These are phyloP conservation scores for Furcula furcula DNA, from an alignment of 2,888 invertebrate species.

Conservation along the genomic window DNA sequence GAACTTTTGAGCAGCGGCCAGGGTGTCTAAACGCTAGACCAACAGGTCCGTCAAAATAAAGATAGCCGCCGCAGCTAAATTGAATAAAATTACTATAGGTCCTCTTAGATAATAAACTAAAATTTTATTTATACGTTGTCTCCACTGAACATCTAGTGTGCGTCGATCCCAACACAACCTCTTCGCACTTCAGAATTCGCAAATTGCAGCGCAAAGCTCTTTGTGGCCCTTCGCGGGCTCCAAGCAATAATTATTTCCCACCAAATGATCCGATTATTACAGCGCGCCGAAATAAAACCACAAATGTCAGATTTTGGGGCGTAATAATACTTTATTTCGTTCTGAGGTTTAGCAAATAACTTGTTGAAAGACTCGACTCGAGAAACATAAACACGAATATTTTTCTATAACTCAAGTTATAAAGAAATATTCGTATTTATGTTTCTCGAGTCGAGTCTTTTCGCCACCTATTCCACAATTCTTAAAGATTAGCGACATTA, in stretches of 20 bases:
- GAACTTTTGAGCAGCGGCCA: too few relatives aligned
- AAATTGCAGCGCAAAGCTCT: conserved; percentile 36
- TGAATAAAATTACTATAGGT: background rate
- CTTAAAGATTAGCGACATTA: too few relatives aligned
- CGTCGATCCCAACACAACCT: conserved; percentile 22
- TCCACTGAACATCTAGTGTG: background rate
- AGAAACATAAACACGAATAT: too few relatives aligned
- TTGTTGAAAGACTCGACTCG: too few relatives aligned
- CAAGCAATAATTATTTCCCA: conserved; percentile 31
- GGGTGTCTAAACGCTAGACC: too few relatives aligned
- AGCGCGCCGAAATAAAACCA: conserved; percentile 3
- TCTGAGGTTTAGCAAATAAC: too few relatives aligned
- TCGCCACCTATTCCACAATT: too few relatives aligned
- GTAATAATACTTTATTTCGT: background rate
- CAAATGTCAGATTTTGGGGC: background rate
- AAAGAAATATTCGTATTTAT: too few relatives aligned
- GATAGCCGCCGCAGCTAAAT: too few relatives aligned
- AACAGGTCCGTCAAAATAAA: too few relatives aligned
- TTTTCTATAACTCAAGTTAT: too few relatives aligned
- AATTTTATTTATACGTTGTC: background rate
- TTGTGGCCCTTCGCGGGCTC: conserved; percentile 28
- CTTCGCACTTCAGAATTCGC: conserved; percentile 26
- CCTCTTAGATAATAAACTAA: background rate
- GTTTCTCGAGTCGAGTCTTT: too few relatives aligned
- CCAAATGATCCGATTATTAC: conserved; percentile 31